These are phyloP conservation scores for Arenaria interpres DNA, from an alignment of 2,113 vertebrate genomes.

Conservation along the genomic window DNA sequence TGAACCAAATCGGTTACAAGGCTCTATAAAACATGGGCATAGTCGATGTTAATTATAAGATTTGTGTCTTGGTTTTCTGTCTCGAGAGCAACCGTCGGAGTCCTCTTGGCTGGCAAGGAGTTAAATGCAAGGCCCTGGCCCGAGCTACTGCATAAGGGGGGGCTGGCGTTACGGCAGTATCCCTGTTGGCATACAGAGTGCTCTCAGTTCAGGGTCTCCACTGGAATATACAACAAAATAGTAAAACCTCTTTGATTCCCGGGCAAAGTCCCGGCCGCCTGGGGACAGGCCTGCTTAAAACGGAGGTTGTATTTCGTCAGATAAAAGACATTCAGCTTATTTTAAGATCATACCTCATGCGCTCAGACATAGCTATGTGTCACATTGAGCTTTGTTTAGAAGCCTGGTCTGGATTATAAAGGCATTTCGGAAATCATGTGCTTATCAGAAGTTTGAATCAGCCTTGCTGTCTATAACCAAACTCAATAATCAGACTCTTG, in stretches of 20 bases:
- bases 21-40: constrained; percentile 6
- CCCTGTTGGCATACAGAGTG: not conserved
- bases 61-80: not conserved
- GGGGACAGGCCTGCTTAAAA: not conserved
- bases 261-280: not conserved
- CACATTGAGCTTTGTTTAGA: constrained; percentile 40
- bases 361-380: not conserved
- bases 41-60: not conserved
- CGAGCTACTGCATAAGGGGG: not conserved
- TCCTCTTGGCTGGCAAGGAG: not conserved
- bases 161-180: not conserved
- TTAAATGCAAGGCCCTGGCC: not conserved
- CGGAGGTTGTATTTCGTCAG: not conserved
- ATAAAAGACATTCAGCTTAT: constrained; percentile 24
- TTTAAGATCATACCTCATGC: constrained; percentile 30
- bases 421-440: not conserved
- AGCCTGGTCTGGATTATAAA: constrained; percentile 13
- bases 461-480: constrained; percentile 16
- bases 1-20: constrained; percentile 7
- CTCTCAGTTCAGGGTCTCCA: not conserved
- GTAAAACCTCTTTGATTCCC: not conserved
- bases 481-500: not conserved
- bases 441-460: constrained; percentile 58
- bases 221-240: not conserved
- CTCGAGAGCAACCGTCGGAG: not conserved